Conservation (phyloP, 2,113 vertebrate species). For the Sylvilagus bachmani region DNA sequence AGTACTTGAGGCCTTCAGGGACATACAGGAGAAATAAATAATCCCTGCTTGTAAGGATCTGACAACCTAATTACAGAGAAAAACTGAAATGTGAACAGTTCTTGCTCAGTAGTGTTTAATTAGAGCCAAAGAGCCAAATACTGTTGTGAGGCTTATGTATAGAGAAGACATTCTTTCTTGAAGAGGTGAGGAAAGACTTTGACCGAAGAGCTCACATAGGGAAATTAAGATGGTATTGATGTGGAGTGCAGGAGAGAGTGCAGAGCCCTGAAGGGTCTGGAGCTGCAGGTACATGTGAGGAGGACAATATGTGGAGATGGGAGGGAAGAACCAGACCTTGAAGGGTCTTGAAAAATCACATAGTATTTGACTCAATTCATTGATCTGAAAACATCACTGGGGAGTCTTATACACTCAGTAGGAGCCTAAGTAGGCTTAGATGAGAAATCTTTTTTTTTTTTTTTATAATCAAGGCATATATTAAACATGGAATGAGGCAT, state of each 20-base stretch:
- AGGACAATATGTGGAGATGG: background rate
- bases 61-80: background rate
- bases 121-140: background rate
- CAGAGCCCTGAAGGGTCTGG: background rate
- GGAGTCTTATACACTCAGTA: background rate
- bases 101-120: background rate
- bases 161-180: background rate
- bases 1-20: background rate
- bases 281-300: background rate
- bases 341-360: background rate
- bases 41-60: background rate
- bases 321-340: background rate
- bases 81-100: background rate
- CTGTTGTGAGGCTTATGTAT: background rate
- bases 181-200: background rate
- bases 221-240: background rate
- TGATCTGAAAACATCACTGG: background rate
- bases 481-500: too few relatives aligned
- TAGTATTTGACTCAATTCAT: background rate
- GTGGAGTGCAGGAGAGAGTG: too few relatives aligned
- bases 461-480: too few relatives aligned
- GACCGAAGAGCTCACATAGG: background rate
- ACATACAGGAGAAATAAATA: background rate
- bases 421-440: background rate
- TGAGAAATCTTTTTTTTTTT: too few relatives aligned